A percentile compares a stretch with the other conserved stretches of the same genome.
Evolutionary conservation across 2,797 vertebrate species (phyloP).

Genomic region (Otolemur crassicaudatus): DNA sequence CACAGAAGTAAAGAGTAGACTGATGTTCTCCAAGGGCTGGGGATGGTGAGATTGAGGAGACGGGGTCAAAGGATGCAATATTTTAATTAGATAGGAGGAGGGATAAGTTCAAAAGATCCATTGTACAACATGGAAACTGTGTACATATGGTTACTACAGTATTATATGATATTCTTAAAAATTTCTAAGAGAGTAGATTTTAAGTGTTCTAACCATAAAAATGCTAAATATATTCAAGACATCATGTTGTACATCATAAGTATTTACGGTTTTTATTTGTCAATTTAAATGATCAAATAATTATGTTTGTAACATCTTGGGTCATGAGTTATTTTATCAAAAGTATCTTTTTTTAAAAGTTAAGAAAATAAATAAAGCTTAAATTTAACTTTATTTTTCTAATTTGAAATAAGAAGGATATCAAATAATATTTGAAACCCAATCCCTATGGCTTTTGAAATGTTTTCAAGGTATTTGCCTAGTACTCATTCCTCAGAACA

Average conservation of each 20-base stretch:
- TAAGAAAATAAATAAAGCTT: not conserved
- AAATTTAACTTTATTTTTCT: not conserved
- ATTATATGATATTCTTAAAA: not conserved
- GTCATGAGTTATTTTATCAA: slow-evolving; percentile 8
- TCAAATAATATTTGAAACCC: slow-evolving; percentile 2
- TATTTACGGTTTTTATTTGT: not conserved
- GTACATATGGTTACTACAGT: not conserved
- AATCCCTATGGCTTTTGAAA: not conserved
- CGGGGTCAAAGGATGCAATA: not conserved
- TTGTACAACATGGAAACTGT: not conserved
- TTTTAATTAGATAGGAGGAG: not conserved
- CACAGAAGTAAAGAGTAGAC: not conserved
- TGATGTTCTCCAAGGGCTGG: not conserved
- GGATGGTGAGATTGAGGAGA: too few species aligned
- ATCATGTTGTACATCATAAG: not conserved
- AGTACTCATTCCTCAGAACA: not conserved
- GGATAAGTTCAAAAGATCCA: not conserved
- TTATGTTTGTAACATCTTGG: not conserved
- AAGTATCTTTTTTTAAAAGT: not conserved
- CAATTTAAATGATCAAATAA: not conserved
- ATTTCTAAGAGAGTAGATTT: not conserved
- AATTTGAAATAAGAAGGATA: slow-evolving; percentile 30
- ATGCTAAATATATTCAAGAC: not conserved
- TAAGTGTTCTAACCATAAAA: not conserved
- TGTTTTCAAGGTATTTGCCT: not conserved